Evolutionary conservation across 2,113 vertebrate genomes (phyloP), one percentile per base, ranked within the genome.

Genomic region (Rhineura floridana): DNA sequence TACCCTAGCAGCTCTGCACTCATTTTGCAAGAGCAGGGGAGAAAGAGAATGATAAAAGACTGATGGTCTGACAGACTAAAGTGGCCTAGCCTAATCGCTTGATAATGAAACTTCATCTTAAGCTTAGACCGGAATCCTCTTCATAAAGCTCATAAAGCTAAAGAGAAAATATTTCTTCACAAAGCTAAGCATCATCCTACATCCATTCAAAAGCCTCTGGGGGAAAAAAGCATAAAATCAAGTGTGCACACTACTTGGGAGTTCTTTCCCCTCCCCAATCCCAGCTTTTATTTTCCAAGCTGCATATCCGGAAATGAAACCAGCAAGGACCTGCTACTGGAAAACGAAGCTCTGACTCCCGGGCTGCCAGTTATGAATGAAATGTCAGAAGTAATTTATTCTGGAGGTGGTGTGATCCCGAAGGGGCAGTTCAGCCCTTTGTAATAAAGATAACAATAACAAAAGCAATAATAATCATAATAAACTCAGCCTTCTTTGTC

Each of bases 341-440:
- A 92, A 92, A 93, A 59, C n/a, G 0, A 0, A 83, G 84, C 80
- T 52, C 92, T 88, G 13, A 59, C 52, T 86, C 15, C 70, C 44
- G 83, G 80, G 8, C 85, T 94, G 94, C 78, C 89, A 81, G 84
- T 70, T 86, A 44, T 76, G 79, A 79, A 39, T 39, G 87, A 93
- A 79, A 94, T 90, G 73, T 90, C 70, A 87, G 39, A 73, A 94
- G 50, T 86, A 83, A 89, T 94, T 89, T 62, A 80, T 92, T 91
- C 88, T 89, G 65, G 70, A 83, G 79, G 77, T 80, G 33, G 28
- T 77, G 91, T 88, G 42, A 88, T 81, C 48, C 83, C 86, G 87
- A 50, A 52, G 90, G 91, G 80, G 55, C 25, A 7, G 2, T 85
- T 92, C 59, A 92, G 25, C 44, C 78, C 28, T 87, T 9, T 69